Percentiles rank a stretch among this genome's conserved stretches.
These are phyloP conservation scores for Sclerurus mexicanus DNA, from an alignment of 2,113 vertebrate species.

Conservation along the genomic window DNA sequence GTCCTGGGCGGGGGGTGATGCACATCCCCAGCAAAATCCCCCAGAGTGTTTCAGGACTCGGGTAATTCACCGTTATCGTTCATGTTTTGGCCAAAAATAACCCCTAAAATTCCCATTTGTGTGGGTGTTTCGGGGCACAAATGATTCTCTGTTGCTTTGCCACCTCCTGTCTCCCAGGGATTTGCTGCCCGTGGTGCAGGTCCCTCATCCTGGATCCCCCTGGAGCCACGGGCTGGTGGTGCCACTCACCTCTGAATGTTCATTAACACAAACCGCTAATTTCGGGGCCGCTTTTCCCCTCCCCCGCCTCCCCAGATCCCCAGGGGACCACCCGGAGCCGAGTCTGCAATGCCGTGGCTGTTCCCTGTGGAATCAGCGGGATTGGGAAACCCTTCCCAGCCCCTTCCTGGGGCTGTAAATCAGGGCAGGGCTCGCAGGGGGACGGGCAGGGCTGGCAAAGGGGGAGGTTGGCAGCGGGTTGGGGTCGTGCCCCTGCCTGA, in stretches of 20 bases:
- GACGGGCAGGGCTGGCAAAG: no score
- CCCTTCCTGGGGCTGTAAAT: neutral
- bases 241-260: neutral
- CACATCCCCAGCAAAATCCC: rapidly evolving
- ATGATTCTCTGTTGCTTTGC: neutral
- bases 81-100: neutral
- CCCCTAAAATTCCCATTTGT: neutral
- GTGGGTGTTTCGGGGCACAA: neutral
- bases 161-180: neutral
- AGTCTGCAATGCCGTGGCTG: neutral
- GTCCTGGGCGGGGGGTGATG: no score
- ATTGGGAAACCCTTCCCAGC: neutral
- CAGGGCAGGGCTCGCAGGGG: neutral
- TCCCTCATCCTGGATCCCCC: neutral
- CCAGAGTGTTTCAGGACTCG: neutral
- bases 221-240: neutral
- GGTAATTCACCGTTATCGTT: rapidly evolving
- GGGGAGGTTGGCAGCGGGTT: neutral
- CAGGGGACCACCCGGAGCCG: neutral
- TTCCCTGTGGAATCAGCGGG: neutral
- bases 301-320: rapidly evolving
- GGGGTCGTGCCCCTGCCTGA: neutral
- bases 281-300: neutral
- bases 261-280: neutral
- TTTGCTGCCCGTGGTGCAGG: neutral